These are phyloP conservation scores for Dugesia japonica DNA, from an alignment of 2,888 invertebrate genomes.

Conservation along the genomic window DNA sequence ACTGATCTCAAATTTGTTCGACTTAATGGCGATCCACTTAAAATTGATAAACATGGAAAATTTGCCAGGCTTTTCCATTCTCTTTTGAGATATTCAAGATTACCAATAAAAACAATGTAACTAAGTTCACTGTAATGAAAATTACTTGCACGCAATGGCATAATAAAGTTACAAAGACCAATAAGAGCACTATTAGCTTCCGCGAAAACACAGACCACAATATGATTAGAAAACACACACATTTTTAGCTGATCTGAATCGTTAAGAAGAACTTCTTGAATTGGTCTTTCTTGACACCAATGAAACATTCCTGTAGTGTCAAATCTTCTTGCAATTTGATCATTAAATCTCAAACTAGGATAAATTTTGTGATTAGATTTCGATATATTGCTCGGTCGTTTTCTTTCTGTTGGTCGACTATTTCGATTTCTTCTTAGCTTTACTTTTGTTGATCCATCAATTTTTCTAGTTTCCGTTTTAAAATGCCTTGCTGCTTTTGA, in stretches of 20 bases:
- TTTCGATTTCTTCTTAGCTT: neutral
- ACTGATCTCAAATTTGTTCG: conserved; percentile 96
- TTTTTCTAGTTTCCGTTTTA: neutral
- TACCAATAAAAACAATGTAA: conserved; percentile 96
- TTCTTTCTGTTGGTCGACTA: neutral
- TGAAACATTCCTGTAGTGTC: conserved; percentile 99
- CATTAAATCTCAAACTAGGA: conserved; percentile 16
- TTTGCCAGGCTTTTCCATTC: conserved; percentile 99
- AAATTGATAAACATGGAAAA: conserved; percentile 93
- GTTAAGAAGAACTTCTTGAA: conserved; percentile 76
- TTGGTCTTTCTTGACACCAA: conserved; percentile 88
- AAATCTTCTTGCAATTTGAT: conserved; percentile 47
- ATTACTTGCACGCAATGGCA: conserved; percentile 96
- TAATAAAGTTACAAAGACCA: conserved; percentile 89
- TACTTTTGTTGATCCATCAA: neutral
- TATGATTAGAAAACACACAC: conserved; percentile 87
- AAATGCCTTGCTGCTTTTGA: neutral
- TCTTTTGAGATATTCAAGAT: conserved; percentile 87
- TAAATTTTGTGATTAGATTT: neutral
- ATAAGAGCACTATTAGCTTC: conserved; percentile 95
- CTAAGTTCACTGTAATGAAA: conserved; percentile 99
- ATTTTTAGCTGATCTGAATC: conserved; percentile 97
- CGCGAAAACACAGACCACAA: conserved; percentile 95
- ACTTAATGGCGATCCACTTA: conserved; percentile 94
- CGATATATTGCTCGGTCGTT: neutral